Base-by-base conservation (phyloP, 2,888 invertebrate genomes). In the Heliothis peltigera region DNA sequence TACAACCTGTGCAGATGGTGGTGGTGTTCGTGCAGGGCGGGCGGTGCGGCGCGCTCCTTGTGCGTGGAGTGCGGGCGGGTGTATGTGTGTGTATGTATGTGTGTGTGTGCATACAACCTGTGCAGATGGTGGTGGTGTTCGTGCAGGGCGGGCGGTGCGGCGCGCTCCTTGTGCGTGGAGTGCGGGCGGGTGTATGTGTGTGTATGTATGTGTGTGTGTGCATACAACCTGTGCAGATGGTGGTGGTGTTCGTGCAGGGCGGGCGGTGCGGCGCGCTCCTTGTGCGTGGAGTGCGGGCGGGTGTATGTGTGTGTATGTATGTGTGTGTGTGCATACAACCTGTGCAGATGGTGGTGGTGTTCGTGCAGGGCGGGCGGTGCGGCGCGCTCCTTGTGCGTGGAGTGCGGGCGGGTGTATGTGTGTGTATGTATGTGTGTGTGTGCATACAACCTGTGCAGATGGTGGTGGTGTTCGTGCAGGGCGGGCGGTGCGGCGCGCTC, bases 281-380 rank as follows among this genome's bases (percentile, higher is more conserved):
- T 88, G 85, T 85, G 88, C 2, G 88, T 75, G 58, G 66, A 62
- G 80, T 54, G 57, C 22, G 72, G 18, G 51, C 96, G 98, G 96
- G 94, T 62, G 72, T 44, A 18, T 7, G 43, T 56, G 47, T 28
- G 44, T 62, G 72, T 44, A 18, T 7, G 43, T 56, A 43, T 28
- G 44, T 22, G 35, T 58, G 35, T 49, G 56, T 43, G 51, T 59
- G 52, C 54, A 63, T 70, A 63, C 60, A 75, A 83, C 80, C 80
- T 79, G 78, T 81, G 87, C 64, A 79, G 42, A 47, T 84, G 79
- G 12, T 84, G 82, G 42, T 80, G 82, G 39, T 81, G 82, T 8
- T 83, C 84, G 66, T 81, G 85, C 66, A 74, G 68, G 32, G 80
- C 79, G 55, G 81, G 79, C 43, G 82, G 74, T 35, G 83, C 68